Evolutionary conservation across 92 coral and sea anemone genomes (phyloP).

Genomic region (Zoanthus sansibaricus): DNA sequence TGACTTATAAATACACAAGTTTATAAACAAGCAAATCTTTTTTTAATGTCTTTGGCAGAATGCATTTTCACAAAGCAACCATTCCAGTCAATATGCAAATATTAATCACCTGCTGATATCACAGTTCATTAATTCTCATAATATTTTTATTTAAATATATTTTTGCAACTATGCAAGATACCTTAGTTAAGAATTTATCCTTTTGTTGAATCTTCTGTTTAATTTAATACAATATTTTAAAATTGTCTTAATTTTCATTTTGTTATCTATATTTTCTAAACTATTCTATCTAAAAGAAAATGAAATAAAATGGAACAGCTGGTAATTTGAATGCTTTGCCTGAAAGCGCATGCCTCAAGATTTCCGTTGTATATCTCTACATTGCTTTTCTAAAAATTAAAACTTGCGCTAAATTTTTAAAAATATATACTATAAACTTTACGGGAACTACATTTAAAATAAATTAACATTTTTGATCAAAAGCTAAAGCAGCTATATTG

Average conservation of each 20-base stretch:
- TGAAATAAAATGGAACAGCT: slow-evolving; percentile 13
- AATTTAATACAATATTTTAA: slow-evolving; percentile 5
- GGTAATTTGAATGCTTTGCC: slow-evolving; percentile 1
- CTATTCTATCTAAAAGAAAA: slow-evolving; percentile 9
- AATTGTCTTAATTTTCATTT: neutral
- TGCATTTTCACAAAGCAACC: neutral
- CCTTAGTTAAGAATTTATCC: neutral
- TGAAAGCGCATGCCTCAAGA: neutral
- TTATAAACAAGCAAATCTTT: neutral
- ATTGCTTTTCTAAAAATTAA: slow-evolving; percentile 15
- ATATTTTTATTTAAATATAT: slow-evolving; percentile 21
- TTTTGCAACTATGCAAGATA: neutral
- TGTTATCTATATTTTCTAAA: neutral
- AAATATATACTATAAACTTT: neutral
- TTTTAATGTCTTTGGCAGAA: neutral
- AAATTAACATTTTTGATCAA: slow-evolving; percentile 21
- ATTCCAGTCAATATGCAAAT: slow-evolving; percentile 23
- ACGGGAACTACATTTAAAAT: slow-evolving; percentile 6
- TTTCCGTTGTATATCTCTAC: neutral
- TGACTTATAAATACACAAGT: too few species aligned
- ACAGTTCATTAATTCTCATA: slow-evolving; percentile 1
- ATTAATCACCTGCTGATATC: neutral
- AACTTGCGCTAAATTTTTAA: neutral
- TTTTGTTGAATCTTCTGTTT: neutral
- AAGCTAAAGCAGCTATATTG: neutral